Conservation (phyloP, 2,888 invertebrate species). For the Melipona beecheii region DNA sequence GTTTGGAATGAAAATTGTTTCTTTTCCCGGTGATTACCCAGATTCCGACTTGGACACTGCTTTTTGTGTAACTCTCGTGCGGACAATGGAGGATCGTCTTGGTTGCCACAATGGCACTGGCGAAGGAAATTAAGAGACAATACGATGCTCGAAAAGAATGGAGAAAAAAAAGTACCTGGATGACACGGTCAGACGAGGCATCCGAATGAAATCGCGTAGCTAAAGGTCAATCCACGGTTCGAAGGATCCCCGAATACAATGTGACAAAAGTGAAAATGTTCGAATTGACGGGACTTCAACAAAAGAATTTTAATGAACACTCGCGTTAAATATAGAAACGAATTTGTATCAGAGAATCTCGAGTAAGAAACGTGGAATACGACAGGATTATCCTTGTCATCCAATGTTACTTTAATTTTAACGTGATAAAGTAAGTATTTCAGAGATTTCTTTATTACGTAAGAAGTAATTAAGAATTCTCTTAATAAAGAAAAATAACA, state of each 20-base stretch:
- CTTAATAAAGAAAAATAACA: too few species aligned
- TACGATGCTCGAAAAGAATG: background rate
- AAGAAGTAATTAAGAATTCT: too few species aligned
- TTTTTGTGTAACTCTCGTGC: background rate
- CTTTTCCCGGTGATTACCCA: background rate
- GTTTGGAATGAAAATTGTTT: background rate
- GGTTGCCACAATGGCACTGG: background rate
- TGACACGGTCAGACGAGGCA: background rate
- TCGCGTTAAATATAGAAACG: background rate
- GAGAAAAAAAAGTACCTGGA: background rate
- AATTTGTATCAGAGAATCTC: too few species aligned
- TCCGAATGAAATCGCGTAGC: background rate
- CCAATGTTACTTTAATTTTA: too few species aligned
- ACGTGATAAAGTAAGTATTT: too few species aligned
- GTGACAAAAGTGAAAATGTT: background rate
- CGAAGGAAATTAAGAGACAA: constrained; percentile 10
- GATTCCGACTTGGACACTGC: background rate
- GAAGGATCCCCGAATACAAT: background rate
- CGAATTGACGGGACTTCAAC: background rate
- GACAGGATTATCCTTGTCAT: too few species aligned
- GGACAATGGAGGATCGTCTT: background rate
- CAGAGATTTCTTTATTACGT: too few species aligned
- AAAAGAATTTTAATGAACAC: background rate
- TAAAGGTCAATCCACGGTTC: background rate
- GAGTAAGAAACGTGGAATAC: too few species aligned